These are phyloP conservation scores for Epirrhoe alternata DNA, from an alignment of 2,888 invertebrate species.

Conservation along the genomic window DNA sequence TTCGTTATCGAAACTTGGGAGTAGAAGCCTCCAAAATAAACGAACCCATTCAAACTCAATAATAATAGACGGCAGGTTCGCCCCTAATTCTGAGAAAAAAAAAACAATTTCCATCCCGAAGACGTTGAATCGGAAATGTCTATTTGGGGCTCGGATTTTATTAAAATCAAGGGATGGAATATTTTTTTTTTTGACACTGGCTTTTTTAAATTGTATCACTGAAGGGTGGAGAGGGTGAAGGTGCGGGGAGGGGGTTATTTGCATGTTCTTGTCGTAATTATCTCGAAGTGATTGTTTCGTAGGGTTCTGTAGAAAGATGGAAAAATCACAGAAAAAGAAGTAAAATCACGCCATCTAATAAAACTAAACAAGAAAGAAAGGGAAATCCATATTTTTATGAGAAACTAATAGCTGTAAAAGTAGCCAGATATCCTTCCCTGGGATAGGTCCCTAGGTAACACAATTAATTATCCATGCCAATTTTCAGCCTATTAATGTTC, in stretches of 20 bases:
- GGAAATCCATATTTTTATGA: too few species aligned
- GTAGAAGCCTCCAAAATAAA: too few species aligned
- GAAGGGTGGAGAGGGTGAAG: constrained; percentile 25
- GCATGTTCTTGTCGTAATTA: constrained; percentile 44
- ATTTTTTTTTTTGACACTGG: constrained; percentile 43
- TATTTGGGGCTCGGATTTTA: constrained; percentile 43
- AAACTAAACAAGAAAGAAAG: too few species aligned
- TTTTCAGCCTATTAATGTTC: too few species aligned
- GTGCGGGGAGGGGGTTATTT: constrained; percentile 33
- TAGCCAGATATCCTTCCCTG: too few species aligned
- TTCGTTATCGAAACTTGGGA: too few species aligned
- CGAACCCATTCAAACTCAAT: constrained; percentile 37
- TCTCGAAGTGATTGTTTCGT: constrained; percentile 37
- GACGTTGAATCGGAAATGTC: constrained; percentile 42
- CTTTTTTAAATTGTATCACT: constrained; percentile 42
- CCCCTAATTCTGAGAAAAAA: constrained; percentile 32
- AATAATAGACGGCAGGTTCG: constrained; percentile 41
- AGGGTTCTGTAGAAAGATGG: constrained; percentile 17
- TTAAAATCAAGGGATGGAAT: constrained; percentile 42
- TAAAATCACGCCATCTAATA: too few species aligned
- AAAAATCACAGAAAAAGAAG: constrained; percentile 5
- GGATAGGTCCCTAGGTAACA: too few species aligned
- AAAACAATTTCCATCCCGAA: constrained; percentile 37
- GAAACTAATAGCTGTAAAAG: too few species aligned
- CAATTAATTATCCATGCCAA: too few species aligned